Percentiles rank a stretch among this genome's conserved stretches.
phyloP scores from a whole-genome alignment of 2,113 vertebrate species.

The Gavialis gangeticus region DNA sequence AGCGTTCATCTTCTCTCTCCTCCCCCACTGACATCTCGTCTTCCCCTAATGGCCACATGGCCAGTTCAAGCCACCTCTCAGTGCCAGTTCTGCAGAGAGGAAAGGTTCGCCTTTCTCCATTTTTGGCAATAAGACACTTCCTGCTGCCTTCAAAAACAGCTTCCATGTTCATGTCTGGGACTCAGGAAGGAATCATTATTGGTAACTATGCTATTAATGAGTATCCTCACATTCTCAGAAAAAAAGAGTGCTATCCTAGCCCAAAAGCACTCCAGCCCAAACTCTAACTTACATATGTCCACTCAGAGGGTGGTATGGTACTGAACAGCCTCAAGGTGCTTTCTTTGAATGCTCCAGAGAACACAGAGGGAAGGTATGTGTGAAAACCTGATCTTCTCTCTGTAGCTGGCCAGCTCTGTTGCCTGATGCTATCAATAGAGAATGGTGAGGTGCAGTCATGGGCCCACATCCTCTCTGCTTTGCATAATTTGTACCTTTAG shows the following conservation, averaged over 20 bases:
- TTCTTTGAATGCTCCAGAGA: background rate
- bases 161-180: constrained; percentile 86
- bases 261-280: background rate
- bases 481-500: background rate
- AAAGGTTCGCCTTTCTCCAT: constrained; percentile 60
- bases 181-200: constrained; percentile 78
- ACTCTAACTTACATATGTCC: background rate
- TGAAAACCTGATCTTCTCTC: background rate
- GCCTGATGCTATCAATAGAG: background rate
- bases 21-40: background rate
- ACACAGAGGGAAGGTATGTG: accelerated
- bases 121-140: constrained; percentile 80
- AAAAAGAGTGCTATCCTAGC: accelerated
- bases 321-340: background rate
- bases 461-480: background rate
- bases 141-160: constrained; percentile 78
- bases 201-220: constrained; percentile 68
- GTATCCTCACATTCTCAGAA: accelerated
- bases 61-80: constrained; percentile 72
- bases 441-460: too few relatives aligned
- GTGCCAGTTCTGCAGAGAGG: constrained; percentile 51
- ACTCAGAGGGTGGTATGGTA: background rate
- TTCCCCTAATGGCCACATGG: constrained; percentile 19
- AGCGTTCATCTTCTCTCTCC: constrained; percentile 37
- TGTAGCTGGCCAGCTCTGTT: background rate